Evolutionary conservation across 2,888 invertebrate genomes (phyloP).

Genomic region (Scaptomyza parva): DNA sequence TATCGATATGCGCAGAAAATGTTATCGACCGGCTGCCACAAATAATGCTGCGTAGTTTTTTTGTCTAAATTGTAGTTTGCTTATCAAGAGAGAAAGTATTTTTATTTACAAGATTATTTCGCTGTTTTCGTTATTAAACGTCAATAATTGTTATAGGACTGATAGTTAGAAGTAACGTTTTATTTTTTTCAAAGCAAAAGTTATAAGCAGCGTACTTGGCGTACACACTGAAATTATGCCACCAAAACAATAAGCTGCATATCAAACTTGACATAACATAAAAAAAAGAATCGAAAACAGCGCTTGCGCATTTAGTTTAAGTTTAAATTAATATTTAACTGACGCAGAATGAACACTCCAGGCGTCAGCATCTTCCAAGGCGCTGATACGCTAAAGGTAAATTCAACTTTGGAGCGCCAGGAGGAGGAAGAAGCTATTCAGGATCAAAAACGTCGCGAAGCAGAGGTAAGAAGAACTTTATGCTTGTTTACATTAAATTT

Average conservation of each 20-base stretch:
- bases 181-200: background rate
- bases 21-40: slow-evolving; percentile 24
- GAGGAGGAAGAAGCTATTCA: slow-evolving; percentile 90
- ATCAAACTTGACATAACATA: slow-evolving; percentile 7
- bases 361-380: slow-evolving; percentile 90
- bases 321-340: slow-evolving; percentile 48
- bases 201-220: background rate
- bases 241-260: slow-evolving; percentile 18
- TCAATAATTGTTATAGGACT: background rate
- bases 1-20: background rate
- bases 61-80: background rate
- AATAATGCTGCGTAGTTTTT: background rate
- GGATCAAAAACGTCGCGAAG: slow-evolving; percentile 88
- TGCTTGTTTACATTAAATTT: background rate
- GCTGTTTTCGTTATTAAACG: background rate
- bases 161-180: background rate
- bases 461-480: slow-evolving; percentile 86
- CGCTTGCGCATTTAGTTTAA: slow-evolving; percentile 52
- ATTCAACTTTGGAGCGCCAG: slow-evolving; percentile 87
- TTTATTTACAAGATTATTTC: background rate
- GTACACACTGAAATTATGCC: background rate
- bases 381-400: slow-evolving; percentile 88
- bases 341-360: slow-evolving; percentile 86
- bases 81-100: background rate
- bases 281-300: slow-evolving; percentile 17